Percentiles rank a stretch among this genome's conserved stretches.
phyloP scores from a whole-genome alignment of 2,797 vertebrate species.

The Serranus cabrilla region DNA sequence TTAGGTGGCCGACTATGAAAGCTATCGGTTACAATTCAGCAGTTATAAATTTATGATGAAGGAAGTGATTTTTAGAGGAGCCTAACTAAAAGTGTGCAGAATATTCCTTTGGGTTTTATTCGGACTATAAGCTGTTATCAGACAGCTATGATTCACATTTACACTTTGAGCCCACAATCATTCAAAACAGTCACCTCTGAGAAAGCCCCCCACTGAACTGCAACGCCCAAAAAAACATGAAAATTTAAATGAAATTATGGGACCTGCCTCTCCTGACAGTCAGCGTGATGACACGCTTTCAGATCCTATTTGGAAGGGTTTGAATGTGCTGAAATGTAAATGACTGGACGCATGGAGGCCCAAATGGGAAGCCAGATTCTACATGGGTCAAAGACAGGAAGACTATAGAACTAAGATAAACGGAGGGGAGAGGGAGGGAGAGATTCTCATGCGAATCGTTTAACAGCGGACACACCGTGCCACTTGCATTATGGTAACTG shows the following conservation, averaged over 20 bases:
- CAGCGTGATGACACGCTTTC: slow-evolving; percentile 80
- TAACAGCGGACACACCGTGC: slow-evolving; percentile 86
- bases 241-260: slow-evolving; percentile 74
- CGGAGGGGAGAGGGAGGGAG: slow-evolving; percentile 64
- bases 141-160: slow-evolving; percentile 64
- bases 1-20: slow-evolving; percentile 56
- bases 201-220: slow-evolving; percentile 44
- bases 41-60: slow-evolving; percentile 60
- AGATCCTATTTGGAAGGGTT: slow-evolving; percentile 75
- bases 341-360: slow-evolving; percentile 78
- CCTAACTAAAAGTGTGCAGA: slow-evolving; percentile 40
- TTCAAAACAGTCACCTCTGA: slow-evolving; percentile 58
- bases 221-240: slow-evolving; percentile 50
- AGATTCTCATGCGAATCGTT: slow-evolving; percentile 82
- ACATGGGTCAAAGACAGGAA: slow-evolving; percentile 85
- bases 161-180: slow-evolving; percentile 62
- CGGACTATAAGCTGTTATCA: slow-evolving; percentile 46
- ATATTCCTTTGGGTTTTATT: slow-evolving; percentile 58
- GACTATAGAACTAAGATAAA: slow-evolving; percentile 80
- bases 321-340: slow-evolving; percentile 80
- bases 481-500: slow-evolving; percentile 87
- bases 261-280: slow-evolving; percentile 69
- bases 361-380: slow-evolving; percentile 84
- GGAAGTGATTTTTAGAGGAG: slow-evolving; percentile 51
- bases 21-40: slow-evolving; percentile 67